A percentile compares a stretch with the other conserved stretches of the same genome.
Conservation (phyloP, 2,797 vertebrate genomes). For the Pseudochromis fuscus region DNA sequence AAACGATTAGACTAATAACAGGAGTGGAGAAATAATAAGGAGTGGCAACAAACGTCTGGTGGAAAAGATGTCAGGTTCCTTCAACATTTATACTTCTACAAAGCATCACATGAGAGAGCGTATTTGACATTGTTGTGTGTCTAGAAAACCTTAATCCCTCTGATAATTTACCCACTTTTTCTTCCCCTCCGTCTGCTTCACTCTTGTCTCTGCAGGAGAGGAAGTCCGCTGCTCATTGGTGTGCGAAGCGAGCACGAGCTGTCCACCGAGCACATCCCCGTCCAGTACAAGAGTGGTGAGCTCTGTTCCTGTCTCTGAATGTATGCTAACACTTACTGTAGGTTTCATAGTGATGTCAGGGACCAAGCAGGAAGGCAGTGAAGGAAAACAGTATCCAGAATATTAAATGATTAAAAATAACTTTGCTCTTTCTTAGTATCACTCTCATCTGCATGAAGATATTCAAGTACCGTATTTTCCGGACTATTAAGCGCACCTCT, state of each 20-base stretch:
- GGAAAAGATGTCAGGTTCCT: conserved; percentile 23
- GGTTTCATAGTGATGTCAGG: no score
- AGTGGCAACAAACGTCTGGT: not conserved
- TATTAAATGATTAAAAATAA: not conserved
- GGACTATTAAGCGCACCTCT: no score
- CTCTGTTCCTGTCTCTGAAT: conserved; percentile 33
- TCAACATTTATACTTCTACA: not conserved
- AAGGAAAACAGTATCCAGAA: not conserved
- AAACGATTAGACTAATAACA: not conserved
- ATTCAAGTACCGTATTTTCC: no score
- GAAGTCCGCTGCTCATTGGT: conserved; percentile 95
- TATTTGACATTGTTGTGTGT: conserved; percentile 32
- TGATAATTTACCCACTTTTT: not conserved
- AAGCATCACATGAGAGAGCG: conserved; percentile 24
- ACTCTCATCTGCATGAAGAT: no score
- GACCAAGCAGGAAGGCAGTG: no score
- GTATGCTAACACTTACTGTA: not conserved
- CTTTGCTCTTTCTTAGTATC: not conserved
- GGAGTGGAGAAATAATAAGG: not conserved
- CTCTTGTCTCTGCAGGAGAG: conserved; percentile 86
- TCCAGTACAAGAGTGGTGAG: conserved; percentile 94
- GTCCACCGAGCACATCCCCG: conserved; percentile 90
- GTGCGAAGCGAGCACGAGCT: conserved; percentile 93
- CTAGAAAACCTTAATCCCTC: conserved; percentile 38
- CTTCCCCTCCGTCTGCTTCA: conserved; percentile 22